Evolutionary conservation across 2,797 vertebrate species (phyloP).

Genomic region (Poliocrania exsul): DNA sequence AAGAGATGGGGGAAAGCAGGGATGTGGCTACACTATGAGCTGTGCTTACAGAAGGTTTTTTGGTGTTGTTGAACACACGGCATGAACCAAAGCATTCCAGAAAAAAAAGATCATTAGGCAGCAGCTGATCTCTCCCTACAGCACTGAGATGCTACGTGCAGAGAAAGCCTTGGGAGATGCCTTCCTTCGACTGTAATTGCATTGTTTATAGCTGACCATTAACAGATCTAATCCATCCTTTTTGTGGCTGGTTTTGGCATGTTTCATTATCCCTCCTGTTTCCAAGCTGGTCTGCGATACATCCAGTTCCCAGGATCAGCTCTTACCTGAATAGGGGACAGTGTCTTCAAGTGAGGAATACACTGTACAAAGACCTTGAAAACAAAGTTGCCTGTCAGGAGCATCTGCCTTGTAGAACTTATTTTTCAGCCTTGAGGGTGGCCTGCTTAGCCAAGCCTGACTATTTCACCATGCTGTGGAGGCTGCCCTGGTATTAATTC

Average conservation of each 20-base stretch:
- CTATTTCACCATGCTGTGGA: not conserved
- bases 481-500: slow-evolving; percentile 49
- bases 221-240: not conserved
- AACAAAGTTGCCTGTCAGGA: not conserved
- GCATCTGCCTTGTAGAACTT: not conserved
- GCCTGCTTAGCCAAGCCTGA: slow-evolving; percentile 4
- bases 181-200: not conserved
- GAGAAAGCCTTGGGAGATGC: not conserved
- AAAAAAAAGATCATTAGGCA: not conserved
- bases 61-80: not conserved
- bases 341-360: not conserved
- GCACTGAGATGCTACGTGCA: not conserved
- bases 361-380: not conserved
- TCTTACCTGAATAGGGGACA: not conserved
- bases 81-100: not conserved
- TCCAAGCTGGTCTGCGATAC: not conserved
- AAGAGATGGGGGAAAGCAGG: not conserved
- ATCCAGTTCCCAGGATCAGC: not conserved
- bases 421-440: slow-evolving; percentile 33
- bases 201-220: not conserved
- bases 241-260: not conserved
- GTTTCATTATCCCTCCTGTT: not conserved
- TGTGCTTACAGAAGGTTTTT: not conserved
- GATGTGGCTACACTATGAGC: not conserved
- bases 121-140: not conserved